These are phyloP conservation scores for Drosophila leontia DNA, from an alignment of 1,140 invertebrate species.

Conservation along the genomic window DNA sequence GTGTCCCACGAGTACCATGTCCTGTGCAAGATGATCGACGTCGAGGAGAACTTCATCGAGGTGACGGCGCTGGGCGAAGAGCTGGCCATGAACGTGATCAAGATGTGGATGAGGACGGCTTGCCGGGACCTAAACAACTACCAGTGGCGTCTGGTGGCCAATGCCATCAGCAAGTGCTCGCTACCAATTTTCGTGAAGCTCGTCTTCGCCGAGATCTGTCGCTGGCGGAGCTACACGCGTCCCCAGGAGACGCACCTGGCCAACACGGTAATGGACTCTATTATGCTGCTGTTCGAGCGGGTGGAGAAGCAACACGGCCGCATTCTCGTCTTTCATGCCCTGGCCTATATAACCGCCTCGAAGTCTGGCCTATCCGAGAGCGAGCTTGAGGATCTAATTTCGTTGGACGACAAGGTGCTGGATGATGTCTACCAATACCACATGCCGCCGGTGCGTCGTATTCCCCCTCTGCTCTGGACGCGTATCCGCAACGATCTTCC, in stretches of 20 bases:
- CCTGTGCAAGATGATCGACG: constrained; percentile 95
- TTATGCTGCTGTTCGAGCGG: constrained; percentile 98
- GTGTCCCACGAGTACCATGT: constrained; percentile 95
- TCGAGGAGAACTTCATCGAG: constrained; percentile 96
- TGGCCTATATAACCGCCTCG: constrained; percentile 97
- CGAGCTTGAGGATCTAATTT: constrained; percentile 97
- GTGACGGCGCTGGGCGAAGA: constrained; percentile 96
- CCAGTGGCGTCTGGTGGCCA: constrained; percentile 97
- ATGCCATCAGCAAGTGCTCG: constrained; percentile 96
- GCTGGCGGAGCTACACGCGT: constrained; percentile 98
- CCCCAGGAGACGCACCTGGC: constrained; percentile 96
- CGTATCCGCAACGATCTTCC: constrained; percentile 97
- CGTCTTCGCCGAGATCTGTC: constrained; percentile 97
- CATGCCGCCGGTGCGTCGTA: constrained; percentile 96
- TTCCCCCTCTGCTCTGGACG: constrained; percentile 98
- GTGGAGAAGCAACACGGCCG: constrained; percentile 98
- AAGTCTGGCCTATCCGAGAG: constrained; percentile 97
- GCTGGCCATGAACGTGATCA: constrained; percentile 96
- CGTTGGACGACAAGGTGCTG: constrained; percentile 96
- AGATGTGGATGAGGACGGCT: constrained; percentile 97
- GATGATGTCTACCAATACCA: constrained; percentile 99
- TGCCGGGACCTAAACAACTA: constrained; percentile 95
- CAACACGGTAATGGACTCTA: constrained; percentile 98
- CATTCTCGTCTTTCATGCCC: constrained; percentile 95
- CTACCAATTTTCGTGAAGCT: constrained; percentile 99